These are phyloP conservation scores for Lophotriccus pileatus DNA, from an alignment of 2,797 vertebrate species.

Conservation along the genomic window DNA sequence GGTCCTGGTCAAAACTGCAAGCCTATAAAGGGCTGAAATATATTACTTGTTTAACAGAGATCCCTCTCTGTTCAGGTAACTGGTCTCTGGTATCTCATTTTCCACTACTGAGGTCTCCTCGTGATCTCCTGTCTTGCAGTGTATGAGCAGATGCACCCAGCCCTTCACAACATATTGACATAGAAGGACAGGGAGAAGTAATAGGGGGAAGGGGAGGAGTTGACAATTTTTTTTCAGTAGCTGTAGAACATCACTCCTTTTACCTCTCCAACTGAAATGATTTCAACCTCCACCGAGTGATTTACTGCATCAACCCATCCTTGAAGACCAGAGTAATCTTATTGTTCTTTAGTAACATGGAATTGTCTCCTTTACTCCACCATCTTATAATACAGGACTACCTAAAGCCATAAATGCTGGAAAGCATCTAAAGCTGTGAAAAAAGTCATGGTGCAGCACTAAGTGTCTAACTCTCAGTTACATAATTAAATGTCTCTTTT, in stretches of 20 bases:
- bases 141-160: background rate
- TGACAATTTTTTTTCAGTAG: background rate
- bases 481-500: background rate
- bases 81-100: background rate
- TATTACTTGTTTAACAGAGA: background rate
- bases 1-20: background rate
- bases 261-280: background rate
- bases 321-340: background rate
- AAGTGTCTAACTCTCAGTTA: background rate
- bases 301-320: background rate
- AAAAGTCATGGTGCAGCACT: background rate
- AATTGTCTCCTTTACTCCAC: background rate
- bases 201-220: background rate
- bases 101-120: background rate
- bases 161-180: background rate
- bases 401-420: background rate
- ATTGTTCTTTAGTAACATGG: background rate
- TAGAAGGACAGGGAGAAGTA: rapidly evolving
- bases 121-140: background rate
- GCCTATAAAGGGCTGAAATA: background rate
- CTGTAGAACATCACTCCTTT: background rate
- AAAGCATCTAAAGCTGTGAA: background rate
- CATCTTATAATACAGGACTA: background rate
- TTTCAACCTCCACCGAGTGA: background rate
- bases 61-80: background rate